These are phyloP conservation scores for Lordiphosa collinella DNA, from an alignment of 1,140 invertebrate species.

Conservation along the genomic window DNA sequence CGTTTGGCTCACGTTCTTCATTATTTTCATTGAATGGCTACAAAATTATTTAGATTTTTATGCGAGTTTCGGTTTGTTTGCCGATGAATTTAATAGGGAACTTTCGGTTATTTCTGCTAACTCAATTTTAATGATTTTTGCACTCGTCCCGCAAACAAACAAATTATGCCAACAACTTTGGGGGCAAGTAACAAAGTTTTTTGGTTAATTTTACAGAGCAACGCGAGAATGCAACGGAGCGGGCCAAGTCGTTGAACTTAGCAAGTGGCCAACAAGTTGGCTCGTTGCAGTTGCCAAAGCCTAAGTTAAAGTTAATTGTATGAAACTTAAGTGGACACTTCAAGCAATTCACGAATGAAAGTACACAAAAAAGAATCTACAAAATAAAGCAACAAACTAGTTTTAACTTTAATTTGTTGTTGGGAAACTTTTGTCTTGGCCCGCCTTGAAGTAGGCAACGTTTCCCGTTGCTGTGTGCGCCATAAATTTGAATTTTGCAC, in stretches of 20 bases:
- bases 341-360: slow-evolving; percentile 59
- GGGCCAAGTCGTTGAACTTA: slow-evolving; percentile 43
- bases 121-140: slow-evolving; percentile 49
- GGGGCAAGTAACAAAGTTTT: slow-evolving; percentile 19
- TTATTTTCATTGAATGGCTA: slow-evolving; percentile 59
- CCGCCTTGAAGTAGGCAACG: slow-evolving; percentile 24
- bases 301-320: slow-evolving; percentile 65
- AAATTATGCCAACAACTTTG: slow-evolving; percentile 42
- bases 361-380: slow-evolving; percentile 14
- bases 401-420: slow-evolving; percentile 39
- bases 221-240: slow-evolving; percentile 35
- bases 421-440: slow-evolving; percentile 23
- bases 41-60: slow-evolving; percentile 55
- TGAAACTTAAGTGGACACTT: slow-evolving; percentile 66
- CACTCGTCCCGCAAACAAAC: slow-evolving; percentile 27
- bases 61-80: slow-evolving; percentile 38
- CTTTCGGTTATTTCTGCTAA: slow-evolving; percentile 42
- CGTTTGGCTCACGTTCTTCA: slow-evolving; percentile 63
- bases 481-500: slow-evolving; percentile 39
- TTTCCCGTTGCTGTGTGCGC: slow-evolving; percentile 12
- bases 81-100: slow-evolving; percentile 26
- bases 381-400: slow-evolving; percentile 40
- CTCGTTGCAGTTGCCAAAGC: slow-evolving; percentile 47
- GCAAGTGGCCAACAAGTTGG: slow-evolving; percentile 41
- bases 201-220: slow-evolving; percentile 28